phyloP scores from a whole-genome alignment of 2,888 invertebrate genomes.

The Cylindroiulus punctatus region DNA sequence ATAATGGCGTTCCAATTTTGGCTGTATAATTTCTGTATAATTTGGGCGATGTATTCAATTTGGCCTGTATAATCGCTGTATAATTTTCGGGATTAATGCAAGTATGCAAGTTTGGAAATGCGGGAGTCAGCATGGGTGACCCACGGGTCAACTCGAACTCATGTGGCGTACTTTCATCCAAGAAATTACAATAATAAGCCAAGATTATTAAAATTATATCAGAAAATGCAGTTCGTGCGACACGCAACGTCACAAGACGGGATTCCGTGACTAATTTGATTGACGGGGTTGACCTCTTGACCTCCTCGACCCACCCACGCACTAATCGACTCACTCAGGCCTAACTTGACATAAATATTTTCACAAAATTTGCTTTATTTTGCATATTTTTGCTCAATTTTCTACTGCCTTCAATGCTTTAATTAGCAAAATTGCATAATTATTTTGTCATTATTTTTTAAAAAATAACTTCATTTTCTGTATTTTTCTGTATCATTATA shows the following conservation, averaged over 20 bases:
- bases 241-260: not conserved
- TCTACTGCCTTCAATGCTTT: too few species aligned
- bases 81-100: not conserved
- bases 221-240: slow-evolving; percentile 12
- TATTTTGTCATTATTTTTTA: too few species aligned
- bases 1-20: not conserved
- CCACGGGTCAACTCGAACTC: not conserved
- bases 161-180: not conserved
- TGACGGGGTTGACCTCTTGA: not conserved
- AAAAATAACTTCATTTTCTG: too few species aligned
- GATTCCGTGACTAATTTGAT: not conserved
- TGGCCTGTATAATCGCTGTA: too few species aligned
- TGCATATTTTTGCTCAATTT: not conserved
- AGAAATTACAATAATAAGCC: not conserved
- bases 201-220: not conserved
- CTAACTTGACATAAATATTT: not conserved
- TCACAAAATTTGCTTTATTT: not conserved
- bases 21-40: not conserved
- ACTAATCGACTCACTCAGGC: not conserved
- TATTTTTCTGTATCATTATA: too few species aligned
- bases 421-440: too few species aligned
- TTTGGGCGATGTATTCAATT: not conserved
- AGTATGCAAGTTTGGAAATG: too few species aligned
- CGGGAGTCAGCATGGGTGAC: too few species aligned
- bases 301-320: not conserved